Conservation (phyloP, 2,113 vertebrate genomes). For the Passer domesticus region DNA sequence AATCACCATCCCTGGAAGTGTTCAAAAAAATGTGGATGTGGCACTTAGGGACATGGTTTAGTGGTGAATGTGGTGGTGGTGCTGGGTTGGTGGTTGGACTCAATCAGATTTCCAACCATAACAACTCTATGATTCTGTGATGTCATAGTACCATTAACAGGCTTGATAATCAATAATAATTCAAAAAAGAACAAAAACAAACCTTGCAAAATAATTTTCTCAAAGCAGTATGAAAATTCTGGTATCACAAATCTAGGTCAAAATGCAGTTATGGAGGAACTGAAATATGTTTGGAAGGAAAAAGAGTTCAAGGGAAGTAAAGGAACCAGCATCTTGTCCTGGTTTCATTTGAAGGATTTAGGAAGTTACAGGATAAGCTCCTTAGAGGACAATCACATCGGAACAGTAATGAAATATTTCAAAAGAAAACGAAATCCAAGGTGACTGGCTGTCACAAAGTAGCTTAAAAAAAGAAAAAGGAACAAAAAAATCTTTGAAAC, state of each 20-base stretch:
- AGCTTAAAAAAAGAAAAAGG: background rate
- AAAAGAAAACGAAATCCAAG: background rate
- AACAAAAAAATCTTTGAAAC: background rate
- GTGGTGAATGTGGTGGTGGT: background rate
- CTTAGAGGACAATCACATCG: background rate
- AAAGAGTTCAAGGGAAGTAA: background rate
- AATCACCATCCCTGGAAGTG: background rate
- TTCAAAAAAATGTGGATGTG: background rate
- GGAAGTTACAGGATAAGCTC: background rate
- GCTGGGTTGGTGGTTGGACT: background rate
- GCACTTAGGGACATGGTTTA: background rate
- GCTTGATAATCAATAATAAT: background rate
- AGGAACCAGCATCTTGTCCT: background rate
- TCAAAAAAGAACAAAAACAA: background rate
- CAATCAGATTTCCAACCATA: background rate
- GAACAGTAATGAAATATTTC: background rate
- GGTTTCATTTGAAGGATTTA: constrained; percentile 13
- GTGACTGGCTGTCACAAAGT: background rate
- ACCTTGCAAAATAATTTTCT: background rate
- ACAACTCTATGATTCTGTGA: background rate
- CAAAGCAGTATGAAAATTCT: background rate
- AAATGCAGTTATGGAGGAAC: background rate
- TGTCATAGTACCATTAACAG: background rate
- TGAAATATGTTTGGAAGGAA: background rate
- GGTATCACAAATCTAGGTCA: background rate